These are phyloP conservation scores for Gobiocypris rarus DNA, from an alignment of 2,113 vertebrate genomes.

Conservation along the genomic window DNA sequence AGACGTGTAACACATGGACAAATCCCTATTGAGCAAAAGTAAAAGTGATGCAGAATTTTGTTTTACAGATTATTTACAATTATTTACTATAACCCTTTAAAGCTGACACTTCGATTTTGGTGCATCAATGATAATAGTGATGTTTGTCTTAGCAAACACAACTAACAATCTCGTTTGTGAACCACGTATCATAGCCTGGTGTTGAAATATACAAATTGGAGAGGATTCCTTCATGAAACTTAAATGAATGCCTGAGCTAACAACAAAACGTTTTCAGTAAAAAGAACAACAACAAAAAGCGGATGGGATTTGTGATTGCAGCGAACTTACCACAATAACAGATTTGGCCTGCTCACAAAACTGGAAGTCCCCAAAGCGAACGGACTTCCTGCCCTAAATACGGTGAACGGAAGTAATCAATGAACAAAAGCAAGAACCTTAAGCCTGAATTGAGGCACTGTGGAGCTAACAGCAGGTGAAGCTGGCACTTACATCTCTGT, in stretches of 20 bases:
- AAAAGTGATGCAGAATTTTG: no score
- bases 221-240: not conserved
- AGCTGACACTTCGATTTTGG: no score
- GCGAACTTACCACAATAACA: slow-evolving; percentile 91
- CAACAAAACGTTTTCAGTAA: not conserved
- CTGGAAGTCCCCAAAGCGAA: slow-evolving; percentile 92
- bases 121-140: not conserved
- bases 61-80: no score
- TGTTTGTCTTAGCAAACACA: not conserved
- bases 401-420: not conserved
- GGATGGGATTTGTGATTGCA: not conserved
- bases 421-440: not conserved
- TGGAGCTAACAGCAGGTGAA: not conserved
- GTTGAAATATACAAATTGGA: not conserved
- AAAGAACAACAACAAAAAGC: not conserved
- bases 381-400: slow-evolving; percentile 90
- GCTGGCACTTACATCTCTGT: slow-evolving; percentile 89
- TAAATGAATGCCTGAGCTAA: not conserved
- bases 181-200: not conserved
- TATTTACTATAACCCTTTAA: no score
- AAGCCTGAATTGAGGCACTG: not conserved
- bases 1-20: no score
- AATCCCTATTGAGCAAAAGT: no score
- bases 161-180: not conserved
- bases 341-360: slow-evolving; percentile 97